phyloP scores from a whole-genome alignment of 2,113 vertebrate genomes.

The Reinhardtius hippoglossoides region DNA sequence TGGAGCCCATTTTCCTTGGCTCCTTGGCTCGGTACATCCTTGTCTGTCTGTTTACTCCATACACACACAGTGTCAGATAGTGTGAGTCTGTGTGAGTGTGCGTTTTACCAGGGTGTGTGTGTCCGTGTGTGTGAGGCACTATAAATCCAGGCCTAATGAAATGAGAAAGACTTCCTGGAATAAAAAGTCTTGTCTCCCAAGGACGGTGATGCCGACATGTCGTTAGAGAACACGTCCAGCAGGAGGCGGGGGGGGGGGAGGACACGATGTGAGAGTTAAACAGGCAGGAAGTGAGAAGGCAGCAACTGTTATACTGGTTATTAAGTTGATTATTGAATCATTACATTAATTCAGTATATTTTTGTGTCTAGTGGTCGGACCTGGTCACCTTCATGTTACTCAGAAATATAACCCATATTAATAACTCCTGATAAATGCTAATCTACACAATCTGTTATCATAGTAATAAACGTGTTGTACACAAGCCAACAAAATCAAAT shows the following conservation, averaged over 20 bases:
- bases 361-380: too few relatives aligned
- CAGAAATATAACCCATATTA: too few relatives aligned
- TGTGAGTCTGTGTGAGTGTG: constrained; percentile 10
- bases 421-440: too few relatives aligned
- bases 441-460: too few relatives aligned
- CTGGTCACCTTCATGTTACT: too few relatives aligned
- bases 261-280: background rate
- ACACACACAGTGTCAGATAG: background rate
- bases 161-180: constrained; percentile 80
- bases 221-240: constrained; percentile 62
- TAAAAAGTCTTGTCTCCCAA: constrained; percentile 74
- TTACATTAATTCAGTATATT: too few relatives aligned
- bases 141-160: constrained; percentile 80
- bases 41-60: background rate
- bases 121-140: constrained; percentile 36
- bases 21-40: background rate
- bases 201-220: constrained; percentile 67
- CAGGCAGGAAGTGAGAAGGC: constrained; percentile 9
- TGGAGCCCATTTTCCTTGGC: background rate
- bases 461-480: too few relatives aligned
- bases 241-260: constrained; percentile 6
- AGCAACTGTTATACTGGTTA: background rate
- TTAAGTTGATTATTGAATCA: too few relatives aligned
- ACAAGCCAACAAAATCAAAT: too few relatives aligned
- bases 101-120: constrained; percentile 1